Evolutionary conservation across 2,888 invertebrate genomes (phyloP).

Genomic region (Phlogophora meticulosa): DNA sequence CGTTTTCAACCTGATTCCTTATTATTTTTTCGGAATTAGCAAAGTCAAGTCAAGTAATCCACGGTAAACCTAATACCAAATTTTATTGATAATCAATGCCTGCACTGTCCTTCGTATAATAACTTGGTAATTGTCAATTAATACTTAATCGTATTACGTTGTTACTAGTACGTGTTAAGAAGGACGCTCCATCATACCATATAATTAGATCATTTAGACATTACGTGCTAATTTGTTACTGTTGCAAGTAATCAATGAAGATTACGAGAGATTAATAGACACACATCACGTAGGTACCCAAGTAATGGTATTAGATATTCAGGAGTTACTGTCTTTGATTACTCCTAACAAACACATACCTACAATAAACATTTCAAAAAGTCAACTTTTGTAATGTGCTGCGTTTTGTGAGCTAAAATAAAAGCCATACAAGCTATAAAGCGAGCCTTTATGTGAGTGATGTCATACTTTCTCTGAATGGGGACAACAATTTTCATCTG

Average conservation of each 20-base stretch:
- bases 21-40: background rate
- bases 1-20: background rate
- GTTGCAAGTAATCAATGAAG: background rate
- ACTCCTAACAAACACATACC: background rate
- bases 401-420: constrained; percentile 32
- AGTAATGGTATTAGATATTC: too few relatives aligned
- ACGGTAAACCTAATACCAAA: background rate
- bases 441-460: constrained; percentile 41
- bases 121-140: constrained; percentile 26
- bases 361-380: constrained; percentile 5
- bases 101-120: constrained; percentile 20
- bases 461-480: constrained; percentile 33
- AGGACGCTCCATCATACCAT: constrained; percentile 3
- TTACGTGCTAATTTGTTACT: background rate
- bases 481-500: constrained; percentile 52
- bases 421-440: constrained; percentile 35
- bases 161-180: constrained; percentile 1
- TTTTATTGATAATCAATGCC: constrained; percentile 1
- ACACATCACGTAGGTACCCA: too few relatives aligned
- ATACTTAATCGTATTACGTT: constrained; percentile 31
- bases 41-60: background rate
- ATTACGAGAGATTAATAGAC: too few relatives aligned
- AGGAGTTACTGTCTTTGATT: background rate
- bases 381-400: constrained; percentile 4
- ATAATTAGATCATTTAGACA: constrained; percentile 5